Evolutionary conservation across 30 jellyfish, hydroid and myxozoan genomes (phyloP).

Genomic region (Chironex yamaguchii): DNA sequence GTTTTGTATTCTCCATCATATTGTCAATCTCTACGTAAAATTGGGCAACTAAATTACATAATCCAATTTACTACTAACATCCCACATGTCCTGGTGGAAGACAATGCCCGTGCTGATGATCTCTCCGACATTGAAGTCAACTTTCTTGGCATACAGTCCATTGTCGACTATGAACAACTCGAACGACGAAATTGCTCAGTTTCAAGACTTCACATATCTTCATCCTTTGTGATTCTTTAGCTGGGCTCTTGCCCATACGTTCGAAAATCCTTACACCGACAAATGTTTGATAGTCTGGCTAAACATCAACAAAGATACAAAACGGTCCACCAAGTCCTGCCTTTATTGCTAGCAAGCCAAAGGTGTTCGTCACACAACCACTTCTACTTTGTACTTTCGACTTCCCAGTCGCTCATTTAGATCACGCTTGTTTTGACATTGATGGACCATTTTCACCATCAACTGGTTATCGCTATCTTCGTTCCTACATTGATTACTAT

Average conservation of each 20-base stretch:
- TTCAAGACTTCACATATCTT: too few species aligned
- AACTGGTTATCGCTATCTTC: conserved; percentile 2
- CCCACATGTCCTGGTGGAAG: conserved; percentile 11
- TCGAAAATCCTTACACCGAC: too few species aligned
- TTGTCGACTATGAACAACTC: too few species aligned
- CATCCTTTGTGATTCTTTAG: too few species aligned
- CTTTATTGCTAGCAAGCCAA: too few species aligned
- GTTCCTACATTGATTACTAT: conserved; percentile 28
- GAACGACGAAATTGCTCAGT: too few species aligned
- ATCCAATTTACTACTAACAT: conserved; percentile 29
- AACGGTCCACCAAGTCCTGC: too few species aligned
- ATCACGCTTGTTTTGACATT: conserved; percentile 39
- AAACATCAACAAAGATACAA: too few species aligned
- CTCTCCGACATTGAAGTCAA: too few species aligned
- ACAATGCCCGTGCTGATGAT: conserved; percentile 63
- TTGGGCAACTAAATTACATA: conserved; percentile 16
- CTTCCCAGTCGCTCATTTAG: conserved; percentile 35
- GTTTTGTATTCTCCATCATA: conserved; percentile 23
- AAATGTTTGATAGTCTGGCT: too few species aligned
- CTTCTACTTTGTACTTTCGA: conserved; percentile 15
- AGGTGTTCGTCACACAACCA: background rate
- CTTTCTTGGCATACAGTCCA: too few species aligned
- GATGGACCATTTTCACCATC: conserved; percentile 59
- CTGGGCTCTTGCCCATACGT: too few species aligned
- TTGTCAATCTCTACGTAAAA: conserved; percentile 2